phyloP scores from a whole-genome alignment of 2,797 vertebrate species.

The Argentina silus region DNA sequence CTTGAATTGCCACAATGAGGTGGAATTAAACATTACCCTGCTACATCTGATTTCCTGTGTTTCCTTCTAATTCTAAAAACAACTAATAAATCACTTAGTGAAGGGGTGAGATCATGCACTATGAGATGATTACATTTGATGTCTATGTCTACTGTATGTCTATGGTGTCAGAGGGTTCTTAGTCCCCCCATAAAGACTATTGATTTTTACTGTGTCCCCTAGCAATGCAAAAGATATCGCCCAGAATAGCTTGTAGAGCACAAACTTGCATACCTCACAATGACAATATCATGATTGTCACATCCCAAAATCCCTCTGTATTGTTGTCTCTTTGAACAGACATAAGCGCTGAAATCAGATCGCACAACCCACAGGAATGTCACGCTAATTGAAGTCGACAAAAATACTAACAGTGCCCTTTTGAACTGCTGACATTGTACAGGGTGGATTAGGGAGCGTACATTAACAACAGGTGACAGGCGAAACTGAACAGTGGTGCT shows the following conservation, averaged over 20 bases:
- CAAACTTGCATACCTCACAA: conserved; percentile 1
- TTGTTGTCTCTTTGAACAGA: conserved; percentile 62
- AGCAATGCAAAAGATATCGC: conserved; percentile 26
- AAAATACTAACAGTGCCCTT: conserved; percentile 89
- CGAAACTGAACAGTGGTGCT: conserved; percentile 31
- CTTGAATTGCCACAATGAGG: not conserved
- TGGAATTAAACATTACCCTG: no score
- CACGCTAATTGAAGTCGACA: conserved; percentile 91
- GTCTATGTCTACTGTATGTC: no score
- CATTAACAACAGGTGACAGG: conserved; percentile 92
- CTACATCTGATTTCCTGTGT: not conserved
- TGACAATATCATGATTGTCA: conserved; percentile 43
- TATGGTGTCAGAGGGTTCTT: conserved; percentile 6
- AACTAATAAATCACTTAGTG: not conserved
- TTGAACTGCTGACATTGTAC: conserved; percentile 91
- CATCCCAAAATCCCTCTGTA: conserved; percentile 50
- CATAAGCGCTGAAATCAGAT: conserved; percentile 84
- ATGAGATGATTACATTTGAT: no score
- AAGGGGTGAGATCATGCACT: no score
- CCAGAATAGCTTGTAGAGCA: conserved; percentile 23
- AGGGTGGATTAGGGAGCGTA: conserved; percentile 85
- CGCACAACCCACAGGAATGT: conserved; percentile 81
- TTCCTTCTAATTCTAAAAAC: not conserved
- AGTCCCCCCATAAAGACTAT: not conserved
- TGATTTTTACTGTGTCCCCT: conserved; percentile 16